These are phyloP conservation scores for Spodoptera litura DNA, from an alignment of 1,140 invertebrate species.

Conservation along the genomic window DNA sequence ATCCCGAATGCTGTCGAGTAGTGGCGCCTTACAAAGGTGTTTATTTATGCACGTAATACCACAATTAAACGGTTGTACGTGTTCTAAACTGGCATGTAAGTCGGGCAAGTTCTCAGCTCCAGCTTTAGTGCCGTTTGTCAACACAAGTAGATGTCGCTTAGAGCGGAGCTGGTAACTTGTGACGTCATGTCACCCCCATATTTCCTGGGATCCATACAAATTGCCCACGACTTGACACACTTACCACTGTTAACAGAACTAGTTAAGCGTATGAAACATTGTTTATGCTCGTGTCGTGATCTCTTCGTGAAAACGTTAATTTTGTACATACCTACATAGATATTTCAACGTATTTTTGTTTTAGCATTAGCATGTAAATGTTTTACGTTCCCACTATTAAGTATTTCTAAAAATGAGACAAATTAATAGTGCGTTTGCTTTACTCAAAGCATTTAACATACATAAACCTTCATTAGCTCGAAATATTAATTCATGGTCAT, in stretches of 20 bases:
- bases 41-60: slow-evolving; percentile 22
- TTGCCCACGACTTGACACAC: slow-evolving; percentile 38
- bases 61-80: slow-evolving; percentile 30
- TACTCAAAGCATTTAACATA: no score
- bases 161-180: slow-evolving; percentile 11
- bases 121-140: slow-evolving; percentile 33
- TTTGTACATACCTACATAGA: no score
- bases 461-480: background rate
- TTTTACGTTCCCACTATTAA: no score
- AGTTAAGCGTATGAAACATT: background rate
- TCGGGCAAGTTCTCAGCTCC: slow-evolving; percentile 8
- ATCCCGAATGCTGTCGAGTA: background rate
- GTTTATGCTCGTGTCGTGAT: background rate
- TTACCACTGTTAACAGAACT: slow-evolving; percentile 8
- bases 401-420: no score
- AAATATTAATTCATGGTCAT: slow-evolving; percentile 1
- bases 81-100: slow-evolving; percentile 32
- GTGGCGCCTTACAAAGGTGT: background rate
- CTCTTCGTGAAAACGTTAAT: background rate
- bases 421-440: background rate
- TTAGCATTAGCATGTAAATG: no score
- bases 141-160: slow-evolving; percentile 22
- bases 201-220: slow-evolving; percentile 35
- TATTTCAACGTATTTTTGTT: no score
- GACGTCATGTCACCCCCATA: slow-evolving; percentile 38